Percentiles rank a stretch among this genome's conserved stretches.
phyloP scores from a whole-genome alignment of 2,797 vertebrate species.

The Peromyscus nudipes region DNA sequence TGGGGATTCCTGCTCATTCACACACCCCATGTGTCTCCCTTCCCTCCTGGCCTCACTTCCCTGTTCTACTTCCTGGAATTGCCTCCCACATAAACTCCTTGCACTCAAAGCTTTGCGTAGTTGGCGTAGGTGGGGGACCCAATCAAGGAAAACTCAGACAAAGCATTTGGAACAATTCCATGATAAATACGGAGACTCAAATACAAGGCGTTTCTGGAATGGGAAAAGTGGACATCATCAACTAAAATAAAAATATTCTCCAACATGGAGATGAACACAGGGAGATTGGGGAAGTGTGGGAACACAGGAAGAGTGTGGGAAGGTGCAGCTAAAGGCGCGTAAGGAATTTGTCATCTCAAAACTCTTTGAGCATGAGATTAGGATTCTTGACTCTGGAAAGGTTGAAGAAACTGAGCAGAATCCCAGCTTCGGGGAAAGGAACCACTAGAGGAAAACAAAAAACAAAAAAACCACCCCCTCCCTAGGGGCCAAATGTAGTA shows the following conservation, averaged over 20 bases:
- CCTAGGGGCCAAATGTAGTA: conserved; percentile 24
- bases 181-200: conserved; percentile 29
- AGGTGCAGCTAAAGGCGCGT: neutral
- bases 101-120: neutral
- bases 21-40: neutral
- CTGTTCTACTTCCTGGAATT: conserved; percentile 43
- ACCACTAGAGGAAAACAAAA: neutral
- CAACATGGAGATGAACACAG: neutral
- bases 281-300: neutral
- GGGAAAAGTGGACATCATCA: neutral
- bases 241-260: conserved; percentile 32
- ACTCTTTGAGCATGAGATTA: conserved; percentile 38
- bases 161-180: conserved; percentile 24
- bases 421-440: neutral
- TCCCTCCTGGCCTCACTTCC: neutral
- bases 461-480: neutral
- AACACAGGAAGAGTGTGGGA: conserved; percentile 10
- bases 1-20: neutral
- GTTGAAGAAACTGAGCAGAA: conserved; percentile 59
- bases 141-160: neutral
- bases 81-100: conserved; percentile 37
- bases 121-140: neutral
- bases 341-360: conserved; percentile 47
- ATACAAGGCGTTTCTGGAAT: neutral
- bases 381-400: conserved; percentile 59